Percentiles rank a stretch among this genome's conserved stretches.
These are phyloP conservation scores for Acleris emargana DNA, from an alignment of 2,888 invertebrate species.

Conservation along the genomic window DNA sequence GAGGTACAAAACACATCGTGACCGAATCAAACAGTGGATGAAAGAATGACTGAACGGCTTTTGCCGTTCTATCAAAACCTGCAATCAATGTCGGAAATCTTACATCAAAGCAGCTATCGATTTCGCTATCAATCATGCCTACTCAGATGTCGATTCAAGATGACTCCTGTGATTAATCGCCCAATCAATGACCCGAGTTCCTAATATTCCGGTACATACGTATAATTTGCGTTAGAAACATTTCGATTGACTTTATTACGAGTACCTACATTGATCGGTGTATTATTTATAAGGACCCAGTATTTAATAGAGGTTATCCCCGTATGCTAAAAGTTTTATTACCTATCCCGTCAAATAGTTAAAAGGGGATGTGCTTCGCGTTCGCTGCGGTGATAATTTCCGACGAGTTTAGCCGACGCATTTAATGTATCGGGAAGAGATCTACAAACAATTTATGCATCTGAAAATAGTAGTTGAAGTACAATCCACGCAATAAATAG, in stretches of 20 bases:
- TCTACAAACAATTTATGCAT: constrained; percentile 39
- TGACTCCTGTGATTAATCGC: constrained; percentile 62
- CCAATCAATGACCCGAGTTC: constrained; percentile 43
- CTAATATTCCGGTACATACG: constrained; percentile 12
- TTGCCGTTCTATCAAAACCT: constrained; percentile 5
- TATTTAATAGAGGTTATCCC: no score
- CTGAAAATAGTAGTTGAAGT: constrained; percentile 56
- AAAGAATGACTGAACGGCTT: constrained; percentile 6
- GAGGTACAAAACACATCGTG: no score
- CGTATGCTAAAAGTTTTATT: background rate
- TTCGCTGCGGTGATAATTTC: constrained; percentile 3
- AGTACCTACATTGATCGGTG: no score
- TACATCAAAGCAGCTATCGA: constrained; percentile 25
- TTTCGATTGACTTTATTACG: background rate
- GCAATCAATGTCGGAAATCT: constrained; percentile 12
- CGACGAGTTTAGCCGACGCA: background rate
- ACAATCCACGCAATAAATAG: constrained; percentile 59
- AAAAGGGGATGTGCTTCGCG: background rate
- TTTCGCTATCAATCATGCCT: constrained; percentile 56
- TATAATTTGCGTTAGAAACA: background rate
- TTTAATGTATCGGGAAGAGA: constrained; percentile 12
- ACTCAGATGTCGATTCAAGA: constrained; percentile 58
- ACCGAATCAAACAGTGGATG: no score
- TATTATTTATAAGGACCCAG: no score
- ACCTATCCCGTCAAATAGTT: background rate